Evolutionary conservation across 2,797 vertebrate species (phyloP), one percentile per base, ranked within the genome.

Genomic region (Alectoris magna): DNA sequence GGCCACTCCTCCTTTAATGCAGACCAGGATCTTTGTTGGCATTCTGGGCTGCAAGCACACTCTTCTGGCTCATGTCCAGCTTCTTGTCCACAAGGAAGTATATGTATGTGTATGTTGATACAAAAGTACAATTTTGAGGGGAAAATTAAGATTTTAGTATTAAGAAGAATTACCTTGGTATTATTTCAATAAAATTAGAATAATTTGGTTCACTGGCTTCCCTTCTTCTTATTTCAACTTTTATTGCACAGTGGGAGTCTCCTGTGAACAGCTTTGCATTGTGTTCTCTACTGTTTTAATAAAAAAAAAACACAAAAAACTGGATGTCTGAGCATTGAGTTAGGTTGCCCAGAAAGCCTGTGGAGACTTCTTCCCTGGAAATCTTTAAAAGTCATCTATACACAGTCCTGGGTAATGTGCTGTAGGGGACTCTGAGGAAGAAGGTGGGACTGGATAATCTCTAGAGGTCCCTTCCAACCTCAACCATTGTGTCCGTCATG

Each of bases 141-240:
- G 21, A 43, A 81, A 72, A 55, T 67, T 81, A 69, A 71, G 11
- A 59, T 79, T 77, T 84, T 51, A 34, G 11, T n/a, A 4, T 34
- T 41, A n/a, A 46, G 53, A 59, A 70, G 68, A 69, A 71, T 24
- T 62, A 87, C 24, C 7, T 84, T 34, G 56, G 24, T 51, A 22
- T 66, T 82, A 41, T 78, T 91, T 91, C 55, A 72, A n/a, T 48
- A 43, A 53, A n/a, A 36, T 44, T 12, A 85, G 11, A 53, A 23
- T 16, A 79, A 58, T 67, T 64, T 51, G 3, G 5, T 84, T 84
- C 66, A 22, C 74, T 84, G 38, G 4, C 1, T 90, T 21, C 48
- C 26, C 11, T 73, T 90, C 10, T 6, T n/a, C 3, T 59, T 38
- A 73, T 59, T 95, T 91, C 63, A 2, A 8, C 84, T 44, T 81